Percentiles rank a stretch among this genome's conserved stretches.
Evolutionary conservation across 2,888 invertebrate genomes (phyloP).

Genomic region (Galerucella pusilla): DNA sequence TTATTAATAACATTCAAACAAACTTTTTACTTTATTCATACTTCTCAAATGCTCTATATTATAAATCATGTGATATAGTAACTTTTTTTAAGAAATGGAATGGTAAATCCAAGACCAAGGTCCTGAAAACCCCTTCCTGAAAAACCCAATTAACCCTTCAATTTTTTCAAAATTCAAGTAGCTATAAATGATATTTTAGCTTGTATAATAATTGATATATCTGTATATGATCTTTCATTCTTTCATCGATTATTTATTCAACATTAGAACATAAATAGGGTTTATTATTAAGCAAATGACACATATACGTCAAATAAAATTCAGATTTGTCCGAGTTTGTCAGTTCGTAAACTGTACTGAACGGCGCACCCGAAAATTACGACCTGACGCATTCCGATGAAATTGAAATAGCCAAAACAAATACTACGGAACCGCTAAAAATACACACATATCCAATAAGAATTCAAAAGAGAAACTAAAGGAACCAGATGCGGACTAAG

Average conservation of each 20-base stretch:
- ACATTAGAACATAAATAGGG: not conserved
- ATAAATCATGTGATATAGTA: too few species aligned
- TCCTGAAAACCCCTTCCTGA: too few species aligned
- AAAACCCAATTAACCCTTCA: too few species aligned
- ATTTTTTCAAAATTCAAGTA: too few species aligned
- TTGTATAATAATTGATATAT: too few species aligned
- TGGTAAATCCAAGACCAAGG: too few species aligned
- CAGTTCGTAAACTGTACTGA: conserved; percentile 38
- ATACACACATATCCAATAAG: conserved; percentile 43
- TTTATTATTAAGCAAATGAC: conserved; percentile 25
- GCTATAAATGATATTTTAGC: too few species aligned
- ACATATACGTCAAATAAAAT: conserved; percentile 38
- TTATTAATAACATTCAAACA: too few species aligned
- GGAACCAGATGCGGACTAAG: conserved; percentile 11
- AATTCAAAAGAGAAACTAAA: conserved; percentile 41
- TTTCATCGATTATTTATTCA: not conserved
- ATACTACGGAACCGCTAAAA: conserved; percentile 44
- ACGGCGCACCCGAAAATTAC: conserved; percentile 40
- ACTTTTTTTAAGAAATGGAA: too few species aligned
- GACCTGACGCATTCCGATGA: conserved; percentile 44
- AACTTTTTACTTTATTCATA: too few species aligned
- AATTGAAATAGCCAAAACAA: conserved; percentile 49
- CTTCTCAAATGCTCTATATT: too few species aligned
- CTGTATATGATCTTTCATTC: not conserved
- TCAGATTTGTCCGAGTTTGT: conserved; percentile 35